phyloP scores from a whole-genome alignment of 2,888 invertebrate species.

The Physocephala rufipes region DNA sequence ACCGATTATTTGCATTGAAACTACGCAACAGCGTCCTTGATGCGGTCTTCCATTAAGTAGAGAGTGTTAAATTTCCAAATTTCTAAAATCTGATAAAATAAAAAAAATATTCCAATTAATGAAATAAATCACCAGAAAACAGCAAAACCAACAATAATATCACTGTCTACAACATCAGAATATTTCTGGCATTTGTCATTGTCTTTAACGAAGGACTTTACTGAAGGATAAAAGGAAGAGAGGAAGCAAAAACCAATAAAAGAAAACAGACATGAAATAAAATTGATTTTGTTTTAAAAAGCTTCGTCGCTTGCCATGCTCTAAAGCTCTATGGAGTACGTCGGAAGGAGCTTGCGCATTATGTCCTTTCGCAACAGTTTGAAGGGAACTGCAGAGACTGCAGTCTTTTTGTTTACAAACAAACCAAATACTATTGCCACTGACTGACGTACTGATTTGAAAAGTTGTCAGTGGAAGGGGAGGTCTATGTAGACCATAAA shows the following conservation, averaged over 20 bases:
- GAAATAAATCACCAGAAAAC: neutral
- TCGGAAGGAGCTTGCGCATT: conserved; percentile 17
- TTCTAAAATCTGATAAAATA: neutral
- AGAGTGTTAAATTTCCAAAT: neutral
- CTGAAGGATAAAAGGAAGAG: conserved; percentile 14
- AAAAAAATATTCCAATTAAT: too few species aligned
- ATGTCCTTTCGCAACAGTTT: conserved; percentile 29
- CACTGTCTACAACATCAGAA: neutral
- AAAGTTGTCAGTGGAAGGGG: neutral
- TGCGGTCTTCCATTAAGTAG: conserved; percentile 33
- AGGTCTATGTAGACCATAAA: neutral
- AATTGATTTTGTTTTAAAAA: neutral
- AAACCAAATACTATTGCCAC: neutral
- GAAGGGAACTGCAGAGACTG: conserved; percentile 28
- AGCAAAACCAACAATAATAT: conserved; percentile 31
- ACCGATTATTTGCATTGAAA: conserved; percentile 48
- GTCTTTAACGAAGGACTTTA: conserved; percentile 19
- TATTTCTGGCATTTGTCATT: conserved; percentile 27
- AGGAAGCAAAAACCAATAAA: conserved; percentile 10
- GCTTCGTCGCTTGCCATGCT: neutral
- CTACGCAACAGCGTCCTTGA: conserved; percentile 7
- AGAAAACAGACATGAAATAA: conserved; percentile 15
- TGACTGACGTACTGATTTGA: too few species aligned
- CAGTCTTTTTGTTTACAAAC: conserved; percentile 23
- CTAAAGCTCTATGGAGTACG: conserved; percentile 19